Base-by-base conservation (phyloP, 2,888 invertebrate genomes). In the Melanostoma mellinum region DNA sequence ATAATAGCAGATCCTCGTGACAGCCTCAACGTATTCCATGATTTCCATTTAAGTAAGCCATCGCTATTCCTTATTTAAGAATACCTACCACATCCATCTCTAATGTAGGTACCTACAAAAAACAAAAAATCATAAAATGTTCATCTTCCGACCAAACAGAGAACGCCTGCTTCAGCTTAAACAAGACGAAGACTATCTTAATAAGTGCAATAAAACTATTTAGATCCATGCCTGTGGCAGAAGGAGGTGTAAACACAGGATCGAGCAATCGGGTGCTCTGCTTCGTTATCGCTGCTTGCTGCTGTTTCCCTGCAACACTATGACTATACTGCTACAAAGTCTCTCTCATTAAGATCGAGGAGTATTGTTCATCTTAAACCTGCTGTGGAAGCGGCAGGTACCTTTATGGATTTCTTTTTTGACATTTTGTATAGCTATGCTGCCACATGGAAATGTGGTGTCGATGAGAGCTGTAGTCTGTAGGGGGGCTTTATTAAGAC, bases 401-500 rank as follows among this genome's bases (percentile, higher is more conserved):
- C 65, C 46, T 68, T 30, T 61, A 38, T 56, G 35, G 20, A 9
- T n/a, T 38, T 71, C 35, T 40, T 60, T 55, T 69, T 50, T 63
- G 56, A 63, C 53, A 67, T 38, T 81, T 40, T 42, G 30, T 68
- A 20, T 72, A 53, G 55, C 55, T 55, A 33, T 20, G 71, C 42
- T 78, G 72, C 48, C 63, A 58, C 30, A 10, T 10, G 56, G 20
- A 55, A 68, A 35, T 4, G 36, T 36, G 20, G 61, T 63, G 69
- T 44, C 65, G 42, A 52, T 58, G 63, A 71, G 75, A 44, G 71
- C 69, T 67, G 61, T 71, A 68, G 68, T 68, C 35, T 71, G 63
- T 56, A 69, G 68, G 77, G 77, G 77, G 77, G 61, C 73, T 82
- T 82, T 82, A 82, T 82, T 82, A 82, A 82, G 77, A 77, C 82